Percentiles rank a stretch among this genome's conserved stretches.
These are phyloP conservation scores for Choloepus didactylus DNA, from an alignment of 2,797 vertebrate species.

Conservation along the genomic window DNA sequence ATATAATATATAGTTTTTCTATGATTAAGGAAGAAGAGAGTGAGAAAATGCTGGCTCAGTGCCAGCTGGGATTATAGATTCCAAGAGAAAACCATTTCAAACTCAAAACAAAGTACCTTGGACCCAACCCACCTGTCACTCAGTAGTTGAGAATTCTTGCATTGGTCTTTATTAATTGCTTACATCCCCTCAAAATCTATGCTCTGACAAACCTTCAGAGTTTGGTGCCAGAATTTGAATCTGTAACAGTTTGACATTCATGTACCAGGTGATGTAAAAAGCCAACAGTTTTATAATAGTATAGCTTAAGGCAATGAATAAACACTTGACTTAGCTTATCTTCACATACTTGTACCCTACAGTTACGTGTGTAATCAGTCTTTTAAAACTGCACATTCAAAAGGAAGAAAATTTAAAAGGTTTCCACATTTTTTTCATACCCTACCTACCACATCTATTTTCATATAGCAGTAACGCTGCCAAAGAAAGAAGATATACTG, in stretches of 20 bases:
- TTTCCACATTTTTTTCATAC: background rate
- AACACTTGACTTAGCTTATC: background rate
- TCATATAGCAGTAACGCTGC: background rate
- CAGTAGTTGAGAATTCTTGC: background rate
- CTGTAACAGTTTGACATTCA: constrained; percentile 57
- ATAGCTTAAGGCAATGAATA: constrained; percentile 16
- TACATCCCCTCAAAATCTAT: background rate
- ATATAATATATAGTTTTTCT: background rate
- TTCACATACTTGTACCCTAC: background rate
- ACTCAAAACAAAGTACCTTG: constrained; percentile 19
- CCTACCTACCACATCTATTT: background rate
- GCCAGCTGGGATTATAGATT: constrained; percentile 41
- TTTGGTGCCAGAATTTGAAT: constrained; percentile 54
- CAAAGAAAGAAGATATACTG: constrained; percentile 14
- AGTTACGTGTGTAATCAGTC: constrained; percentile 21
- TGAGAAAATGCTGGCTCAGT: background rate
- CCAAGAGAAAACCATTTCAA: constrained; percentile 39
- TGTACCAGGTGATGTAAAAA: constrained; percentile 14
- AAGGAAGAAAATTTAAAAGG: constrained; percentile 38
- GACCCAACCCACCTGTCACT: background rate
- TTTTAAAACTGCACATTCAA: constrained; percentile 6
- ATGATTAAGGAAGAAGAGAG: constrained; percentile 59
- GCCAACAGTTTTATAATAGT: background rate
- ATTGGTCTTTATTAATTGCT: constrained; percentile 58
- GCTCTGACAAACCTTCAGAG: constrained; percentile 32